Conservation (phyloP, 2,797 vertebrate genomes). For the Uromys caudimaculatus region DNA sequence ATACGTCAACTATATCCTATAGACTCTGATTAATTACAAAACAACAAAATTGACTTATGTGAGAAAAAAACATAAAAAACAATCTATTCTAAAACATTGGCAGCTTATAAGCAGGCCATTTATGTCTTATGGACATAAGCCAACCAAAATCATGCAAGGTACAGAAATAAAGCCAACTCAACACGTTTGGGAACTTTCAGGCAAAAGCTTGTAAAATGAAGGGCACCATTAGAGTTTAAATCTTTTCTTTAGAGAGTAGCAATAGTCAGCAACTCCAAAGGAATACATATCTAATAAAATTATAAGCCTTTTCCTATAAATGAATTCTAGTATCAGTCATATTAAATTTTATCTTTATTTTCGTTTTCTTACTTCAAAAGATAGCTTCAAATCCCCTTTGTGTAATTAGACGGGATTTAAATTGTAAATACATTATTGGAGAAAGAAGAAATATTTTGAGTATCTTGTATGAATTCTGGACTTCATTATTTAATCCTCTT, state of each 20-base stretch:
- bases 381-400: constrained; percentile 44
- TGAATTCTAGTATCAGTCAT: constrained; percentile 63
- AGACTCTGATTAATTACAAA: constrained; percentile 39
- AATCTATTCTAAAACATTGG: constrained; percentile 52
- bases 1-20: neutral
- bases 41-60: constrained; percentile 22
- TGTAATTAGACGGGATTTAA: constrained; percentile 54
- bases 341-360: constrained; percentile 69
- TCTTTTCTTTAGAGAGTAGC: constrained; percentile 44
- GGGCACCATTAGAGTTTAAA: constrained; percentile 41
- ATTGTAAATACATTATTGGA: constrained; percentile 30
- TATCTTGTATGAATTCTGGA: neutral
- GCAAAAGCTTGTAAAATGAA: constrained; percentile 67
- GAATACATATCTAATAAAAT: constrained; percentile 58
- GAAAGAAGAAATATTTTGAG: constrained; percentile 40
- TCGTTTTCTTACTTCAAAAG: constrained; percentile 60
- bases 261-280: constrained; percentile 51
- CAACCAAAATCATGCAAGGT: constrained; percentile 54
- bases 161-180: constrained; percentile 60
- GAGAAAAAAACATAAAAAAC: constrained; percentile 27
- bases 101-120: constrained; percentile 54
- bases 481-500: constrained; percentile 16
- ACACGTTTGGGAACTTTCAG: constrained; percentile 48
- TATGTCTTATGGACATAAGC: constrained; percentile 63
- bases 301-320: constrained; percentile 55